These are phyloP conservation scores for Nannospalax galili DNA, from an alignment of 2,113 vertebrate genomes.

Conservation along the genomic window DNA sequence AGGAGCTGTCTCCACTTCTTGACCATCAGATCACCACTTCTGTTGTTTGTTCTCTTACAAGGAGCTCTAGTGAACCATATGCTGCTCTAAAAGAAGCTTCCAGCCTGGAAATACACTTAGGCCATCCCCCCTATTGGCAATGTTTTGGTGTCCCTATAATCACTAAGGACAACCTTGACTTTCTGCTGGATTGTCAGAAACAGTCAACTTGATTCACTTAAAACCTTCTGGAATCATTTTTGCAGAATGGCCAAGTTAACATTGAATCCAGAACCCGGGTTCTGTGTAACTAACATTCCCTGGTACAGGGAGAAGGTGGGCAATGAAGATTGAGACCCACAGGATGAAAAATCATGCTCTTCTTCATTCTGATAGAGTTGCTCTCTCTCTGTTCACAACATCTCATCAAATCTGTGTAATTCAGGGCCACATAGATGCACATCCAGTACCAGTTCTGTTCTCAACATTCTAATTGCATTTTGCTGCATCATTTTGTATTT, in stretches of 20 bases:
- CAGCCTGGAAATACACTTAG: background rate
- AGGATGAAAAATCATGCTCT: conserved; percentile 41
- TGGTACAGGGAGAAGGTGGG: background rate
- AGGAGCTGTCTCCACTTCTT: background rate
- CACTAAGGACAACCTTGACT: background rate
- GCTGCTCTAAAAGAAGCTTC: background rate
- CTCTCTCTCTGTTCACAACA: background rate
- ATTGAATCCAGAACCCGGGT: background rate
- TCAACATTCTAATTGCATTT: conserved; percentile 31
- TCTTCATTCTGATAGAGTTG: background rate
- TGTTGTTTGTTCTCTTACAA: background rate
- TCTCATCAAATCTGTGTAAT: conserved; percentile 18
- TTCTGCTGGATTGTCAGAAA: background rate
- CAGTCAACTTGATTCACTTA: background rate
- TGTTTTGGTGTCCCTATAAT: background rate
- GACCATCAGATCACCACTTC: background rate
- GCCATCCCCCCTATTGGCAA: background rate
- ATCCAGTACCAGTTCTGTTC: background rate
- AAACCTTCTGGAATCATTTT: conserved; percentile 21
- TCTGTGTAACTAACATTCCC: conserved; percentile 35
- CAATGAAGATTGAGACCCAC: background rate
- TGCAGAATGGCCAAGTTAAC: background rate
- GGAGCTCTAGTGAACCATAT: background rate
- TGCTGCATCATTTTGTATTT: background rate
- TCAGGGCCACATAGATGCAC: background rate